phyloP scores from a whole-genome alignment of 2,113 vertebrate genomes.

The Rhabdornis inornatus region DNA sequence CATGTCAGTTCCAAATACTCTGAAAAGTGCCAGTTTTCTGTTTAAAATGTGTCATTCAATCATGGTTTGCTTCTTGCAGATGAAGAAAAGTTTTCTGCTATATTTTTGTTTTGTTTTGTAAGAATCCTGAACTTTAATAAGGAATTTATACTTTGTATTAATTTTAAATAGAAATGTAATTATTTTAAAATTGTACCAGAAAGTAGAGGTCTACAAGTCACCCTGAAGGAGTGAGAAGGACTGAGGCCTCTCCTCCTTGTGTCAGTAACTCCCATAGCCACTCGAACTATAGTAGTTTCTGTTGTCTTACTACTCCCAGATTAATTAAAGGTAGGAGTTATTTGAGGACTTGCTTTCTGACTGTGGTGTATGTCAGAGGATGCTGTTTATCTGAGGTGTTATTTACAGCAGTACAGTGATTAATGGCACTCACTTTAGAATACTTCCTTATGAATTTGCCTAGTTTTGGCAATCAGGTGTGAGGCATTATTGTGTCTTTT shows the following conservation, averaged over 20 bases:
- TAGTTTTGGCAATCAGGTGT: background rate
- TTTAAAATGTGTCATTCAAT: background rate
- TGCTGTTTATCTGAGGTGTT: background rate
- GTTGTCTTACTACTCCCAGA: background rate
- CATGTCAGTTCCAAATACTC: background rate
- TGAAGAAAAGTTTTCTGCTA: background rate
- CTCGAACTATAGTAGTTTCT: accelerated
- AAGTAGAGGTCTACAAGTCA: background rate
- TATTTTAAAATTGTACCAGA: background rate
- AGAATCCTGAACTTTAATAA: background rate
- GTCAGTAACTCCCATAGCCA: background rate
- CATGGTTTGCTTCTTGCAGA: background rate
- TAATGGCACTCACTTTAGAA: background rate
- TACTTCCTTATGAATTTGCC: background rate
- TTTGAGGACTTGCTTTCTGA: background rate
- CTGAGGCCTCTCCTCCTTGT: background rate
- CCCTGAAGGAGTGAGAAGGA: background rate
- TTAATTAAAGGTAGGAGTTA: background rate
- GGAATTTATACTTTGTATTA: background rate
- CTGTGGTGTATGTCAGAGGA: background rate
- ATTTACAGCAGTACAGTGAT: background rate
- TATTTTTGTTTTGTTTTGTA: background rate
- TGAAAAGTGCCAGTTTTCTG: background rate
- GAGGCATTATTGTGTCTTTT: background rate
- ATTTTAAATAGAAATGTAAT: background rate